Conservation (phyloP, 2,797 vertebrate genomes). For the Arrhamphus sclerolepis region DNA sequence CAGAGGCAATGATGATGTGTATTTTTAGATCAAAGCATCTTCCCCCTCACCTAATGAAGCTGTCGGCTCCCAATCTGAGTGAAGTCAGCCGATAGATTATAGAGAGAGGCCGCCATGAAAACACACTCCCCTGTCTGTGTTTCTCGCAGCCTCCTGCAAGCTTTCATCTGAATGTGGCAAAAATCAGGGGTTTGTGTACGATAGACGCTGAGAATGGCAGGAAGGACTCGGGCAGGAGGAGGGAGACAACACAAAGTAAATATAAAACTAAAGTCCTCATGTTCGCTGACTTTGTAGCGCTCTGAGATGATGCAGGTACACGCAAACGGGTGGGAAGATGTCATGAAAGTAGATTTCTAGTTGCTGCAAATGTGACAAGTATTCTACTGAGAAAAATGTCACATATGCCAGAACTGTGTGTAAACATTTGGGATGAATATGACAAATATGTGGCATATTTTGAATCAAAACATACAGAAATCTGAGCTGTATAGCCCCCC, state of each 20-base stretch:
- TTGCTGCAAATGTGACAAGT: constrained; percentile 33
- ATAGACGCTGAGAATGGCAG: constrained; percentile 2
- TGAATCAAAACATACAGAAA: no score
- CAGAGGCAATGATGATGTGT: constrained; percentile 57
- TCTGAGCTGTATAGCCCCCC: no score
- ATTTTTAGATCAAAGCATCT: constrained; percentile 82
- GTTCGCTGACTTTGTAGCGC: constrained; percentile 50
- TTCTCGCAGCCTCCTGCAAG: constrained; percentile 22
- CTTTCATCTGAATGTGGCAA: constrained; percentile 63
- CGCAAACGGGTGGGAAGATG: constrained; percentile 53
- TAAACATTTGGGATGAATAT: not conserved
- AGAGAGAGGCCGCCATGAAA: constrained; percentile 44
- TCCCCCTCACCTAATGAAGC: constrained; percentile 74
- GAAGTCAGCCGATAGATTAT: constrained; percentile 69
- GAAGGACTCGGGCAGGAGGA: not conserved
- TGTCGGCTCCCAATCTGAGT: constrained; percentile 62
- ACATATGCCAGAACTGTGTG: not conserved
- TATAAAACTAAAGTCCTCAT: constrained; percentile 37
- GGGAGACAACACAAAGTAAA: constrained; percentile 21
- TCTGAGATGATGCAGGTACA: constrained; percentile 50
- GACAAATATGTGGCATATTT: not conserved
- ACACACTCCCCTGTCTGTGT: constrained; percentile 33
- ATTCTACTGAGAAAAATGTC: not conserved
- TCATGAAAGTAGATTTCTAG: constrained; percentile 33
- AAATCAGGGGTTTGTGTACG: constrained; percentile 37